Base-by-base conservation (phyloP, 2,113 vertebrate species). In the Percina caprodes region DNA sequence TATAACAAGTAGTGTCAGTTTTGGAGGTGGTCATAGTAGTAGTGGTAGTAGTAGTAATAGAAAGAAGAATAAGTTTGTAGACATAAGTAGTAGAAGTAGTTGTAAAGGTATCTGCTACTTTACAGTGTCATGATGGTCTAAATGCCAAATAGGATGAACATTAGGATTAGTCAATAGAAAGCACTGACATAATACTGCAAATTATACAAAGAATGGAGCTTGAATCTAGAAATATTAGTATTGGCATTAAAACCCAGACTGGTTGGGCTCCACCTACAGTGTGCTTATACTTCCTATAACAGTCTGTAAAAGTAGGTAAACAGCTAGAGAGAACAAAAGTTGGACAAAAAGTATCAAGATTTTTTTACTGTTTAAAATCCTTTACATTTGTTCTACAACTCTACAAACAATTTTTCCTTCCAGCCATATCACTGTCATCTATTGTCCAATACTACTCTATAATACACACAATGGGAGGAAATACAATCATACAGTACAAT, bases 341-440 rank as follows among this genome's bases (percentile, higher is more conserved):
- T 39, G 35, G 35, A 9, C 35, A 39, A 39, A 39, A 39, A 10
- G 35, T 39, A 39, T 39, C 35, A 39, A 35, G 33, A 35, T 35
- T 35, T 35, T 35, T 35, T 39, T 39, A 39, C 8, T 39, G 35
- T 39, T 73, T 24, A 26, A 74, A 23, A 61, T 46, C 10, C 13
- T 70, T 75, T 45, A 15, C 5, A 13, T 63, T 69, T 39, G 5
- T 65, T 82, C 35, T 30, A 39, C n/a, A 68, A 10, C 15, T 55
- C n/a, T n/a, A n/a, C 14, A 18, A 2, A 11, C 35, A 61, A 49
- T 24, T 21, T 61, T 49, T 69, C 39, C n/a, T 66, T 77, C 23
- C 67, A 72, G 23, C 15, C 19, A 16, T 48, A 55, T 63, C 42
- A 30, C 24, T 30, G 39, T 39, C 7, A 6, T 74, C 30, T 15